Percentiles rank a stretch among this genome's conserved stretches.
These are phyloP conservation scores for Pissodes strobi DNA, from an alignment of 1,140 invertebrate genomes.

Conservation along the genomic window DNA sequence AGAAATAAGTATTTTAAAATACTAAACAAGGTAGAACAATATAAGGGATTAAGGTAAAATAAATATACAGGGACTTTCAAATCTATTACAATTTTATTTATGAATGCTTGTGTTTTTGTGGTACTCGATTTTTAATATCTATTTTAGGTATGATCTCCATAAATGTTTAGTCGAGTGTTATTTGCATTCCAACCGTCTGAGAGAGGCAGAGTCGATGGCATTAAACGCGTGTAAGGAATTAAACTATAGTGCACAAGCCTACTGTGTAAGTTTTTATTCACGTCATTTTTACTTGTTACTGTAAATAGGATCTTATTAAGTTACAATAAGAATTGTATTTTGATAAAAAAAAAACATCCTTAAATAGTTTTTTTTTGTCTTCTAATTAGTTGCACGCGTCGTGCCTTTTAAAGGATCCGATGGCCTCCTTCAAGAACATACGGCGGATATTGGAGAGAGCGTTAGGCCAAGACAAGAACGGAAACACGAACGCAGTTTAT, in stretches of 20 bases:
- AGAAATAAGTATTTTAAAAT: too few species aligned
- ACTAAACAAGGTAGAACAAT: too few species aligned
- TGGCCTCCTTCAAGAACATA: slow-evolving; percentile 64
- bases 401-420: slow-evolving; percentile 71
- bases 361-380: too few species aligned
- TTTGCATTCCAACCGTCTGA: slow-evolving; percentile 65
- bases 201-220: slow-evolving; percentile 73
- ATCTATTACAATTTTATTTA: not conserved
- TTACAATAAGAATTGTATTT: too few species aligned
- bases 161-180: slow-evolving; percentile 76
- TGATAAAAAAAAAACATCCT: too few species aligned
- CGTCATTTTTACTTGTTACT: too few species aligned
- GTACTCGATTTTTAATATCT: not conserved
- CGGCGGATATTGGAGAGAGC: slow-evolving; percentile 69
- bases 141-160: slow-evolving; percentile 64
- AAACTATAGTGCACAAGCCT: slow-evolving; percentile 69
- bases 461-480: slow-evolving; percentile 66
- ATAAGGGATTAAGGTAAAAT: too few species aligned
- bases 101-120: not conserved
- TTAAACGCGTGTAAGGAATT: slow-evolving; percentile 71
- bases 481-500: slow-evolving; percentile 69
- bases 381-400: slow-evolving; percentile 60
- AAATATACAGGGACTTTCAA: too few species aligned
- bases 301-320: too few species aligned
- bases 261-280: slow-evolving; percentile 35